Conservation (phyloP, 2,888 invertebrate species). For the Tiliacea citrago region DNA sequence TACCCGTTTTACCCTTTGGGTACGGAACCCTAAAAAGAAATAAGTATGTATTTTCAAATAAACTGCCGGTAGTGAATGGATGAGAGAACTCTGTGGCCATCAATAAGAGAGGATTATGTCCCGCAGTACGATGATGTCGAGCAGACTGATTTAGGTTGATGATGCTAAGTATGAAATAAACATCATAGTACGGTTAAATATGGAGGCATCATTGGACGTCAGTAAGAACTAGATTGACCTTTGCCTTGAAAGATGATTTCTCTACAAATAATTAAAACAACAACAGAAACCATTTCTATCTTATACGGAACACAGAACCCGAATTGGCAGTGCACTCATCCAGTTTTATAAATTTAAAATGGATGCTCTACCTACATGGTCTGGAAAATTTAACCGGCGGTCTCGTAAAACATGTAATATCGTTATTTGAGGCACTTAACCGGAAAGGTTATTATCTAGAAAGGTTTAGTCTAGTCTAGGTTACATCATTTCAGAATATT, state of each 20-base stretch:
- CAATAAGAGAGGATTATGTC: background rate
- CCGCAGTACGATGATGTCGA: no score
- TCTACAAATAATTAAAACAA: background rate
- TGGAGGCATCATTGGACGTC: background rate
- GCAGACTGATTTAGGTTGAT: background rate
- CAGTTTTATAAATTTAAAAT: conserved; percentile 42
- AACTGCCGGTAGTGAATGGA: background rate
- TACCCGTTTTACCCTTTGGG: no score
- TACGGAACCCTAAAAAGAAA: no score
- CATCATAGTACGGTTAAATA: background rate
- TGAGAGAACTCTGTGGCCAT: background rate
- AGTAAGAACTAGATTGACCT: background rate
- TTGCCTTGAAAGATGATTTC: background rate
- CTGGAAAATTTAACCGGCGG: conserved; percentile 5
- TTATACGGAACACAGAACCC: conserved; percentile 8
- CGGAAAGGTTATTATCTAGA: conserved; percentile 36
- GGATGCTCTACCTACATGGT: conserved; percentile 22
- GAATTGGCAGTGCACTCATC: conserved; percentile 7
- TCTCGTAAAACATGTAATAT: conserved; percentile 50
- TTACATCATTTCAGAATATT: background rate
- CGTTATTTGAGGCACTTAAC: conserved; percentile 44
- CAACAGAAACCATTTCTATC: no score
- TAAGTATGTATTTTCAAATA: background rate
- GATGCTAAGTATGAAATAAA: background rate
- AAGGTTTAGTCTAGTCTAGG: conserved; percentile 22